Evolutionary conservation across 2,888 invertebrate genomes (phyloP), one percentile per base, ranked within the genome.

Genomic region (Perdita meconis): DNA sequence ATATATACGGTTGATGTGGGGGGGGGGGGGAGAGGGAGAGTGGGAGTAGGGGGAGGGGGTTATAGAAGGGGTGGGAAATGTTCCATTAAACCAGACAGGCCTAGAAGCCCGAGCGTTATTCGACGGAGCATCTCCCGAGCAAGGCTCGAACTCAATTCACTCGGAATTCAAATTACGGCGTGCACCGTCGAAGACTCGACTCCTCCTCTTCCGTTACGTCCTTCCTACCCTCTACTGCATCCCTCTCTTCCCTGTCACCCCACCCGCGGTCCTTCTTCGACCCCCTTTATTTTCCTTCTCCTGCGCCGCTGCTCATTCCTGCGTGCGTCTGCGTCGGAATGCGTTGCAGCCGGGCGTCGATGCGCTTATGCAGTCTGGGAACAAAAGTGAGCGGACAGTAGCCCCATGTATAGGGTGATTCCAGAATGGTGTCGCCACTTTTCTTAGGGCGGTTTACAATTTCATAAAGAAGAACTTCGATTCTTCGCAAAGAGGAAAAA

Each of bases 131-230:
- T 85, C 82, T n/a, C 36, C 81, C 70, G 78, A 84, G 84, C 81
- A 83, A 81, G 83, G 73, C 84, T 84, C 83, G 82, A 88, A 87
- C 88, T 89, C 88, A 86, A 89, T 89, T 89, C 88, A 88, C 86
- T 85, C 87, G 89, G 89, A 89, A 89, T 89, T 89, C 88, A 89
- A 89, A 89, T 89, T 89, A 89, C 86, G 83, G 80, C 66, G 67
- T 71, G 73, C 80, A 64, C 68, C 69, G 68, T 70, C 72, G 78
- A 47, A 47, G 73, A 26, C 65, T 60, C 53, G 60, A 36, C 70
- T 64, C 80, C 80, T 67, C 44, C 74, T 44, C 70, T 70, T 76
- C 76, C 68, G 73, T 59, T 67, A 42, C 60, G 51, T 69, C 66
- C n/a, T n/a, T n/a, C n/a, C n/a, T n/a, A n/a, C n/a, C n/a, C n/a